Evolutionary conservation across 2,888 invertebrate species (phyloP).

Genomic region (Danaus chrysippus): DNA sequence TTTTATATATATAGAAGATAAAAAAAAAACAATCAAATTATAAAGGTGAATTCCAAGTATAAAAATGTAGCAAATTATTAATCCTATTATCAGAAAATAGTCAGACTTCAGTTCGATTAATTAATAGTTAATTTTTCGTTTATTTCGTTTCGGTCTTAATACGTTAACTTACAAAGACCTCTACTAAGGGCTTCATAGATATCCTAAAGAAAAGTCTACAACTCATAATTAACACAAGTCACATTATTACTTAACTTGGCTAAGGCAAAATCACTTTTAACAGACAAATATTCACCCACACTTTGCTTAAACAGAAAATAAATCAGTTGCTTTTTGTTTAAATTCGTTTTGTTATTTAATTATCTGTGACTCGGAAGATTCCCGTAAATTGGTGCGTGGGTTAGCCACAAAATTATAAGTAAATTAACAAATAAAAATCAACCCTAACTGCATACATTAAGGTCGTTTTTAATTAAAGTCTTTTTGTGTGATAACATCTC

Average conservation of each 20-base stretch:
- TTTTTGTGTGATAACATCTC: conserved; percentile 28
- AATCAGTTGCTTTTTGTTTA: conserved; percentile 48
- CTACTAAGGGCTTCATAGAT: too few species aligned
- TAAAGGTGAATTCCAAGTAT: too few species aligned
- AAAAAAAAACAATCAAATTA: too few species aligned
- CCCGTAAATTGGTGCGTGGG: conserved; percentile 55
- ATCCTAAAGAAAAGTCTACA: conserved; percentile 15
- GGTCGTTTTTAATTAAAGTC: conserved; percentile 15
- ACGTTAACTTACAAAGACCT: too few species aligned
- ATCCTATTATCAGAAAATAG: too few species aligned
- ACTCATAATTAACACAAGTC: conserved; percentile 32
- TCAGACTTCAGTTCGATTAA: too few species aligned
- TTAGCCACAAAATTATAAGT: conserved; percentile 27
- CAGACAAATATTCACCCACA: conserved; percentile 33
- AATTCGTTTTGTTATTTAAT: conserved; percentile 68
- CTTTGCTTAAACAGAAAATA: conserved; percentile 41
- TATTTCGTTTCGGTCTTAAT: too few species aligned
- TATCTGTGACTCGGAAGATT: conserved; percentile 59
- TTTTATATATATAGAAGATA: too few species aligned
- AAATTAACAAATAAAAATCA: conserved; percentile 17
- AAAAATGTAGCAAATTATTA: too few species aligned
- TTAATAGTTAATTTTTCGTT: too few species aligned
- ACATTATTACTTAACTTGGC: conserved; percentile 33
- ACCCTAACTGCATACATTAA: conserved; percentile 19
- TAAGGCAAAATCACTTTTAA: conserved; percentile 22